Evolutionary conservation across 2,797 vertebrate species (phyloP).

Genomic region (Crocidura indochinensis): DNA sequence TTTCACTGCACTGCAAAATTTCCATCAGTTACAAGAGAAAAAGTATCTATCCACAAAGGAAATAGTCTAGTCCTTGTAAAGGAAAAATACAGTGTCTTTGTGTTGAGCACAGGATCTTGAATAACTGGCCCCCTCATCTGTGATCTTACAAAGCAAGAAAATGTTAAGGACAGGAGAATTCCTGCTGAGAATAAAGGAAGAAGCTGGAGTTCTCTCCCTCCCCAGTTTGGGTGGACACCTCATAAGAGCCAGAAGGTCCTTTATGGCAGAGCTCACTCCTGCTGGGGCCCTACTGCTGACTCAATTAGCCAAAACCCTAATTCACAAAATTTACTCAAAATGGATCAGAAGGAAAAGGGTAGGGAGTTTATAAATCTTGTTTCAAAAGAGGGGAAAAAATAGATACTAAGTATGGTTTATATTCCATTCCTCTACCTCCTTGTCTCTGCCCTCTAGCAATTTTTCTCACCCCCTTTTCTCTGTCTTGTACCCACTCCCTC

Average conservation of each 20-base stretch:
- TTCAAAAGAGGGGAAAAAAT: background rate
- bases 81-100: constrained; percentile 67
- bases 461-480: background rate
- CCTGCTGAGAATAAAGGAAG: constrained; percentile 38
- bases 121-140: constrained; percentile 38
- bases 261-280: background rate
- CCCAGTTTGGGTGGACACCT: background rate
- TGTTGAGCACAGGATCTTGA: constrained; percentile 60
- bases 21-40: constrained; percentile 67
- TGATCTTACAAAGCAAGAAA: constrained; percentile 60
- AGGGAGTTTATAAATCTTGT: background rate
- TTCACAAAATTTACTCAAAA: constrained; percentile 23
- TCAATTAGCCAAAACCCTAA: constrained; percentile 2
- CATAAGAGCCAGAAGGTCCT: background rate
- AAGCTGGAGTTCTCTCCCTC: background rate
- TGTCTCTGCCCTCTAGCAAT: background rate
- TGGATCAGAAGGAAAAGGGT: background rate
- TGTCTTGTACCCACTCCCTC: background rate
- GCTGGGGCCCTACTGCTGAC: background rate
- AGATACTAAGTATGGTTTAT: background rate
- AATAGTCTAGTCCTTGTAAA: constrained; percentile 32
- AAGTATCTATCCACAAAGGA: constrained; percentile 56
- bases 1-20: constrained; percentile 74
- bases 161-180: constrained; percentile 4
- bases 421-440: background rate